phyloP scores from a whole-genome alignment of 2,888 invertebrate genomes.

The Euzophera pinguis region DNA sequence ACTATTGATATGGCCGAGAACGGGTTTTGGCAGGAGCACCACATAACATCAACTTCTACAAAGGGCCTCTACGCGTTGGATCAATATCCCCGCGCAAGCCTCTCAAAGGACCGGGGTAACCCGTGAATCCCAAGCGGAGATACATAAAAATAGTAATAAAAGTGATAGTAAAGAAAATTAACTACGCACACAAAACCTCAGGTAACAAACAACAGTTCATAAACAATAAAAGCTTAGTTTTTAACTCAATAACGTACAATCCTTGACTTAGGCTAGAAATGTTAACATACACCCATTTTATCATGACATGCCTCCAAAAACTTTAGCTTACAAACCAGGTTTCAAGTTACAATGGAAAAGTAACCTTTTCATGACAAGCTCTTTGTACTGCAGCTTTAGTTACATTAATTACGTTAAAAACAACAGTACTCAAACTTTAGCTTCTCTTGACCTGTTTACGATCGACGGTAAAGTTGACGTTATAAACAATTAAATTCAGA shows the following conservation, averaged over 20 bases:
- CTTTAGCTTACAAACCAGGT: neutral
- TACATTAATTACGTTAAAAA: slow-evolving; percentile 70
- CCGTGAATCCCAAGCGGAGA: too few species aligned
- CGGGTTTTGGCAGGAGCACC: too few species aligned
- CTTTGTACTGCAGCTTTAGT: slow-evolving; percentile 41
- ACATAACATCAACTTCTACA: too few species aligned
- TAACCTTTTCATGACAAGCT: slow-evolving; percentile 36
- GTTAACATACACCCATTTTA: neutral
- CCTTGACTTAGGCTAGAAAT: slow-evolving; percentile 1
- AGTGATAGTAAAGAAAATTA: too few species aligned
- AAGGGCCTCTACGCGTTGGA: too few species aligned
- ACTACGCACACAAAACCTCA: too few species aligned
- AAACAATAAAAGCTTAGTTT: neutral
- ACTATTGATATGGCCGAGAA: too few species aligned
- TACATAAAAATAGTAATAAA: too few species aligned
- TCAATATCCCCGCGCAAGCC: too few species aligned
- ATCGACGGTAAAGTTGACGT: too few species aligned
- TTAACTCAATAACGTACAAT: slow-evolving; percentile 10
- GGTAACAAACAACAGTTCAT: too few species aligned
- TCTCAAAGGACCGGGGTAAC: too few species aligned
- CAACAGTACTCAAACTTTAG: slow-evolving; percentile 45
- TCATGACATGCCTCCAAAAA: neutral
- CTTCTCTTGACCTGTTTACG: slow-evolving; percentile 39
- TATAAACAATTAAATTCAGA: neutral
- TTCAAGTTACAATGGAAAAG: slow-evolving; percentile 27